phyloP scores from a whole-genome alignment of 2,113 vertebrate genomes.

The Empidonax traillii region DNA sequence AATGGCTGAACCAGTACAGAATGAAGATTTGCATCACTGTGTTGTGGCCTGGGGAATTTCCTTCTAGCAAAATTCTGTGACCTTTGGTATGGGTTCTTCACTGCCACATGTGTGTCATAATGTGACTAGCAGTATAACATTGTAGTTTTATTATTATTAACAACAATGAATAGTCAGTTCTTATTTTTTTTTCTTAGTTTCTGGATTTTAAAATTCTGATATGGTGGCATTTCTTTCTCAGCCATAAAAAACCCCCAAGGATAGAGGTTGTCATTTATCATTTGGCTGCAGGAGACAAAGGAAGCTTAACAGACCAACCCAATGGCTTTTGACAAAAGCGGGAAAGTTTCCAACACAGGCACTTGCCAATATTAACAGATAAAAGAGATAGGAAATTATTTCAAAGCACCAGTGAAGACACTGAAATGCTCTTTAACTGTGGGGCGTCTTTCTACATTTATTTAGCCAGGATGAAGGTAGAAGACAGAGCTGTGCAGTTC shows the following conservation, averaged over 20 bases:
- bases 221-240: neutral
- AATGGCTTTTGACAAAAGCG: neutral
- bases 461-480: neutral
- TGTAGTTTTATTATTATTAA: neutral
- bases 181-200: neutral
- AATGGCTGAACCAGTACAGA: neutral
- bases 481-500: neutral
- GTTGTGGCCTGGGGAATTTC: neutral
- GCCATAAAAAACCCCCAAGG: neutral
- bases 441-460: neutral
- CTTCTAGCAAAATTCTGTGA: neutral
- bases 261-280: neutral
- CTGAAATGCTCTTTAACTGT: neutral
- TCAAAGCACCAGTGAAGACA: neutral
- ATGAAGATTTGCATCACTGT: neutral
- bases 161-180: neutral
- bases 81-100: neutral
- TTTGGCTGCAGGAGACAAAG: neutral
- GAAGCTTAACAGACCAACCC: neutral
- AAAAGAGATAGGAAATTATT: slow-evolving; percentile 9
- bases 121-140: neutral
- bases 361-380: slow-evolving; percentile 1
- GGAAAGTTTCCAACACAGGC: neutral
- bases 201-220: neutral
- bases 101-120: neutral